phyloP scores from a whole-genome alignment of 2,797 vertebrate genomes.

The Graptemys geographica region DNA sequence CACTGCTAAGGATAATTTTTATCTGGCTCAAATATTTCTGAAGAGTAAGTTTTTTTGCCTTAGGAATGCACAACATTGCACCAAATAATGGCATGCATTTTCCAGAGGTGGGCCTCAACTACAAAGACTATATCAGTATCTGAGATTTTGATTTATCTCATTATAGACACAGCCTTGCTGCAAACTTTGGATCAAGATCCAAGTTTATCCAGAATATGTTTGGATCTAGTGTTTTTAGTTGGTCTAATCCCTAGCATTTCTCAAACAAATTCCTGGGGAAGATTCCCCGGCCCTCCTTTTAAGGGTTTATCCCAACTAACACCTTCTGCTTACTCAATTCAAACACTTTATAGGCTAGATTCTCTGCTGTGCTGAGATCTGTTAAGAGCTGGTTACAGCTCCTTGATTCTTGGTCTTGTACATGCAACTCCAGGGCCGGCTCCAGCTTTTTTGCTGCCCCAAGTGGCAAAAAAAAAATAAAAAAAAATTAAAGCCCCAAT shows the following conservation, averaged over 20 bases:
- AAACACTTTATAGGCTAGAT: not conserved
- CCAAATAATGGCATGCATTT: not conserved
- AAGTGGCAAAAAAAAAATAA: too few relatives aligned
- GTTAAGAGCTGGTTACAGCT: not conserved
- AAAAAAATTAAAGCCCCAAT: too few relatives aligned
- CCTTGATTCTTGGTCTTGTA: fast-evolving
- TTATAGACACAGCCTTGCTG: not conserved
- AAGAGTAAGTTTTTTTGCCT: not conserved
- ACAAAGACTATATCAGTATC: not conserved
- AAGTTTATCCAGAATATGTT: fast-evolving
- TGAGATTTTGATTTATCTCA: not conserved
- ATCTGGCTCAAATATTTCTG: not conserved
- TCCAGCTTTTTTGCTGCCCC: too few relatives aligned
- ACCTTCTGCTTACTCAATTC: not conserved
- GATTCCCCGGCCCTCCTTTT: not conserved
- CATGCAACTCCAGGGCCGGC: not conserved
- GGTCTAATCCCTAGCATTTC: not conserved
- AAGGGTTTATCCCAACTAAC: not conserved
- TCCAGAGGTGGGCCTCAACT: not conserved
- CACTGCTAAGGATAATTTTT: not conserved
- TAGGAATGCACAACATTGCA: not conserved
- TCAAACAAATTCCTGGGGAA: not conserved
- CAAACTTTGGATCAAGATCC: not conserved
- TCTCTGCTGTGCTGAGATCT: not conserved
- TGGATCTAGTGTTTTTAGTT: not conserved